Evolutionary conservation across 2,797 vertebrate species (phyloP), one percentile per base, ranked within the genome.

Genomic region (Rhinoraja longicauda): DNA sequence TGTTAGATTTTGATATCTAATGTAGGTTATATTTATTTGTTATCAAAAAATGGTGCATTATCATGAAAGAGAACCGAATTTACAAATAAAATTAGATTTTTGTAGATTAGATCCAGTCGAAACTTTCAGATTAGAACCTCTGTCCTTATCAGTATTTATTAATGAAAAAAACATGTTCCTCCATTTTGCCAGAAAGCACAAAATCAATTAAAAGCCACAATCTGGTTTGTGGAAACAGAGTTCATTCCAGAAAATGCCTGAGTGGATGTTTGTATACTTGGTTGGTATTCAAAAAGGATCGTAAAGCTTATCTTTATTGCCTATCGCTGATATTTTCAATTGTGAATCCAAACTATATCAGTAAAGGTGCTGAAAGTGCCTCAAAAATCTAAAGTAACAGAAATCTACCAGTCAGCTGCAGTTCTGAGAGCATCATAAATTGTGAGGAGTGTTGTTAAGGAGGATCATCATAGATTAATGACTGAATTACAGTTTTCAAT

Each of bases 361-460:
- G 10, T 84, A 29, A 53, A 84, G 53, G 8, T 53, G 7, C 53
- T 29, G 53, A 59, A 84, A 29, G 12, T 84, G 9, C 26, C 24
- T 59, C 26, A 57, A 26, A 53, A 53, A 59, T 53, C 81, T 10
- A 8, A 53, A 84, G 53, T 53, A 53, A 84, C 45, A 59, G 81
- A 59, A 53, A 84, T 26, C 81, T 84, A 26, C 2, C 19, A 59
- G 81, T 84, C 8, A 84, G 45, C 26, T 53, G 53, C 45, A 13
- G 81, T 84, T 84, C 53, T 29, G 81, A 84, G 24, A 53, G 45
- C 81, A 84, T 59, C 53, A 84, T 84, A 84, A 79, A 79, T 45
- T 79, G 78, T 79, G 13, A 79, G 78, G 81, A 84, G 84, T 53
- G 81, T 26, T 84, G 39, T 84, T 84, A 10, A 59, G 45, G 81